Evolutionary conservation across 2,888 invertebrate genomes (phyloP).

Genomic region (Rapana venosa): DNA sequence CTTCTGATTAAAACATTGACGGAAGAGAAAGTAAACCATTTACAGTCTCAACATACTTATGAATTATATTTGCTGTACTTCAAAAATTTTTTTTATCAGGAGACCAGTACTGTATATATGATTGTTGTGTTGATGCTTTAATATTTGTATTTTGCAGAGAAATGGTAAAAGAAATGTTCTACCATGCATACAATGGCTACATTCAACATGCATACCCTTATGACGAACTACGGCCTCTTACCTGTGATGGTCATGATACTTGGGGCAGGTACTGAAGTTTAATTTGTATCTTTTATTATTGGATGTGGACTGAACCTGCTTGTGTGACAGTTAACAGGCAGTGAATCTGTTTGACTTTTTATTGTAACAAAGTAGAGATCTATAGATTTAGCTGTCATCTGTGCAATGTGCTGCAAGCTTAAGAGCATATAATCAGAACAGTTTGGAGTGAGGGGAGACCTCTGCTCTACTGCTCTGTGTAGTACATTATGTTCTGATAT

Average conservation of each 20-base stretch:
- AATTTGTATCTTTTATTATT: background rate
- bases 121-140: no score
- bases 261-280: slow-evolving; percentile 86
- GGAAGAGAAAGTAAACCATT: no score
- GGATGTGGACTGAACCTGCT: background rate
- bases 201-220: slow-evolving; percentile 95
- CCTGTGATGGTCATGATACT: slow-evolving; percentile 92
- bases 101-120: no score
- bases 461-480: no score
- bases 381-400: background rate
- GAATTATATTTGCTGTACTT: no score
- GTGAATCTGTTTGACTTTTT: background rate
- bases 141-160: slow-evolving; percentile 81
- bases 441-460: no score
- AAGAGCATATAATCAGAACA: no score
- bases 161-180: slow-evolving; percentile 95
- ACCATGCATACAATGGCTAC: slow-evolving; percentile 98
- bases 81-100: no score
- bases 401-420: background rate
- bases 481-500: no score
- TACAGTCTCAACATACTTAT: no score
- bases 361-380: background rate
- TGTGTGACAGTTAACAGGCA: background rate
- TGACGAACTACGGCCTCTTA: slow-evolving; percentile 96
- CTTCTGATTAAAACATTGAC: no score